Conservation (phyloP, 2,113 vertebrate species). For the Circaetus cinerascens region DNA sequence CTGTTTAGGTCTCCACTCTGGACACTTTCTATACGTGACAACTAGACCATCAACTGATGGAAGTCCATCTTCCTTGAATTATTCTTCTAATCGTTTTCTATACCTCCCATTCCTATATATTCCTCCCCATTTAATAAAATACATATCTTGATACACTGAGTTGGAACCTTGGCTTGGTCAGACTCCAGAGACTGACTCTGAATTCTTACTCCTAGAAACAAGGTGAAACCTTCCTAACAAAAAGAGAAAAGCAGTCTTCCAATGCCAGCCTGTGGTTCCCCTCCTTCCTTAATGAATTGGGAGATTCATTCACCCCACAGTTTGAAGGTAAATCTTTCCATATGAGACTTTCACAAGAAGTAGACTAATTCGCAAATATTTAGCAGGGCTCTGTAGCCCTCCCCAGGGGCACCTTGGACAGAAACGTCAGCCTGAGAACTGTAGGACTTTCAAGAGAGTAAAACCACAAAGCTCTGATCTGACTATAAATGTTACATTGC, state of each 20-base stretch:
- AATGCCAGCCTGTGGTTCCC: background rate
- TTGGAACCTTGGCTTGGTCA: background rate
- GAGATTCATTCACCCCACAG: background rate
- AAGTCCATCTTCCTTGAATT: background rate
- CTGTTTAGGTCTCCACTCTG: background rate
- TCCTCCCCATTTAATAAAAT: background rate
- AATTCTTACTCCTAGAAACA: background rate
- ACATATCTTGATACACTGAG: background rate
- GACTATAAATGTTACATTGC: conserved; percentile 9
- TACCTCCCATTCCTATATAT: background rate
- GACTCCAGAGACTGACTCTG: background rate
- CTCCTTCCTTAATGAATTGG: background rate
- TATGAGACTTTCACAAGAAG: background rate
- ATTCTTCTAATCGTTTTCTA: background rate
- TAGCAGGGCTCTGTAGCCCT: background rate
- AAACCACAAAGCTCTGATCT: conserved; percentile 35
- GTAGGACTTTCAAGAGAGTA: background rate
- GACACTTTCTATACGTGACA: background rate
- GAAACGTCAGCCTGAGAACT: conserved; percentile 14
- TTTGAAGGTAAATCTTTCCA: background rate
- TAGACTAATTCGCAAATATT: background rate
- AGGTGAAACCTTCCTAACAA: background rate
- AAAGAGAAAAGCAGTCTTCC: background rate
- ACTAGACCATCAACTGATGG: background rate
- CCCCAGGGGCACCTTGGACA: background rate